Evolutionary conservation across 92 coral and sea anemone species (phyloP).

Genomic region (Palythoa caribaeorum): DNA sequence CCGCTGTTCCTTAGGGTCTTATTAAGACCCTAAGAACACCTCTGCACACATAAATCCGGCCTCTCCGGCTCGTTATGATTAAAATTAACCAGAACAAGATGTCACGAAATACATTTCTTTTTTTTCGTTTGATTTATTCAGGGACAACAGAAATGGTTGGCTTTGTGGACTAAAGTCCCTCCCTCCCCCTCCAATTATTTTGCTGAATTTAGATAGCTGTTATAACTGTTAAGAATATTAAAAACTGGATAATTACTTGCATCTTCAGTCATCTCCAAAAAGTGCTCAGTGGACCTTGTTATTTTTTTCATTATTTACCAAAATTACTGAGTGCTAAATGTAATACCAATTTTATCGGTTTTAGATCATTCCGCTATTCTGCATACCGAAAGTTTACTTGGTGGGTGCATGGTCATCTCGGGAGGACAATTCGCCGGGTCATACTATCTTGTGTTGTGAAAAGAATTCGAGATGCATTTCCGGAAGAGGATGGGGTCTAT

Average conservation of each 20-base stretch:
- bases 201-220: background rate
- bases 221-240: background rate
- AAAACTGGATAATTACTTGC: background rate
- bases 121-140: background rate
- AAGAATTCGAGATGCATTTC: conserved; percentile 1
- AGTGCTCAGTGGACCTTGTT: background rate
- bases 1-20: too few species aligned
- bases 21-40: too few species aligned
- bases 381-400: conserved; percentile 61
- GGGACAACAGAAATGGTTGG: background rate
- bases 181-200: background rate
- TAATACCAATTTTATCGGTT: background rate
- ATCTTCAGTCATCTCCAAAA: background rate
- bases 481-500: conserved; percentile 16
- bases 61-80: too few species aligned
- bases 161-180: background rate
- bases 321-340: background rate
- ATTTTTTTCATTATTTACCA: background rate
- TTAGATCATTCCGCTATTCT: conserved; percentile 17
- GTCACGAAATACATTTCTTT: background rate
- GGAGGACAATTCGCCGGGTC: conserved; percentile 25
- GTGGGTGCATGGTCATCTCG: conserved; percentile 64
- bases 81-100: background rate
- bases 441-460: conserved; percentile 48
- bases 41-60: too few species aligned